Base-by-base conservation (phyloP, 2,113 vertebrate genomes). In the Hemibagrus wyckioides region DNA sequence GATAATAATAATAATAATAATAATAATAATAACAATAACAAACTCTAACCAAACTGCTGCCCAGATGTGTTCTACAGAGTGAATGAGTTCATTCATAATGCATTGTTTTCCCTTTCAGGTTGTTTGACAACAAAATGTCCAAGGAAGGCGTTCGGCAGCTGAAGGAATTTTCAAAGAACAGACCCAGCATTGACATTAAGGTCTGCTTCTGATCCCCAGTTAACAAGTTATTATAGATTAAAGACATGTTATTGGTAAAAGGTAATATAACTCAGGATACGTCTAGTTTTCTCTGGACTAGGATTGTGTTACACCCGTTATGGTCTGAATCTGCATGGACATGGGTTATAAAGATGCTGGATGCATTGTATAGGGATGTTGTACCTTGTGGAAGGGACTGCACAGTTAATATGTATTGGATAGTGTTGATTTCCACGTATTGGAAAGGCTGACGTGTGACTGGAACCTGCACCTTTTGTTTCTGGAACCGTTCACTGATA, bases 51-150 rank as follows among this genome's bases (percentile, higher is more conserved):
- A 57, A 59, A 57, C 69, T 19, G 7, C 13, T 61, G n/a, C 59
- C 0, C 28, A 54, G 28, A 56, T 84, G 9, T 36, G 23, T 80
- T 52, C 8, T 7, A 63, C 39, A 15, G 65, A 57, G 2, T 3
- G 1, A 50, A 15, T 19, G 13, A 50, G 4, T 10, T 14, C n/a
- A n/a, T 48, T 44, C 15, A 44, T 73, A 36, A 36, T 25, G 2
- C 21, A 6, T 19, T 61, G 13, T 77, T 21, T 57, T 88, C 14
- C 21, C 23, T 80, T 73, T 9, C 65, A 91, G 90, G 91, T n/a
- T 92, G 87, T 90, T 90, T 86, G 92, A 92, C 91, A 92, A 92
- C 89, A 92, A 92, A 85, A 63, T 92, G 9, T 89, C 92, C 14
- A 92, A 90, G 75, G 89, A 90, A 25, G 89, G 92, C 25, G 92